These are phyloP conservation scores for Pachyseris speciosa DNA, from an alignment of 64 coral and sea anemone genomes.

Conservation along the genomic window DNA sequence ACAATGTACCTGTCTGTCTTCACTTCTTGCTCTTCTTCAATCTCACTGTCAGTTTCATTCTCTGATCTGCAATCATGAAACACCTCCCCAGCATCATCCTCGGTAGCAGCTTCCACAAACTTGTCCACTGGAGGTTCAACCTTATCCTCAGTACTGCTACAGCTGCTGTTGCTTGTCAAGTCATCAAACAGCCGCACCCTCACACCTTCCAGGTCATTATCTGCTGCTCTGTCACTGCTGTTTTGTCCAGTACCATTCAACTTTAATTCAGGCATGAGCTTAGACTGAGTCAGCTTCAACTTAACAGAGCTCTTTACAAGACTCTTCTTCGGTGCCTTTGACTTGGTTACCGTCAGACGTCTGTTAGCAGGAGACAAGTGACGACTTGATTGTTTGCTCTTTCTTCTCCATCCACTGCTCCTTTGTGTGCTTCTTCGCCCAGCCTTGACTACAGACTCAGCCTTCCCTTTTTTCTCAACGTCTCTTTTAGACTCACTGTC, in stretches of 20 bases:
- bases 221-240: background rate
- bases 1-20: background rate
- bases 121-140: background rate
- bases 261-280: constrained; percentile 78
- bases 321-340: constrained; percentile 43
- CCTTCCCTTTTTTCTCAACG: background rate
- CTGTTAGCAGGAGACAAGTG: background rate
- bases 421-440: background rate
- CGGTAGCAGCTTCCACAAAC: background rate
- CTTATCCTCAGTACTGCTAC: constrained; percentile 26
- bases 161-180: background rate
- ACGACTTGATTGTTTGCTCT: constrained; percentile 45
- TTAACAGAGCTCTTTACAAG: constrained; percentile 89
- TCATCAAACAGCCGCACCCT: constrained; percentile 50
- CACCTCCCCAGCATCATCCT: constrained; percentile 66
- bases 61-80: constrained; percentile 58
- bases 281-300: constrained; percentile 63
- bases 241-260: background rate
- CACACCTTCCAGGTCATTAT: constrained; percentile 10
- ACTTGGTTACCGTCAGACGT: constrained; percentile 17
- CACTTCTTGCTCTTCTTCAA: background rate
- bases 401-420: constrained; percentile 52
- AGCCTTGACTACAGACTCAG: background rate
- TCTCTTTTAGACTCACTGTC: background rate
- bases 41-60: background rate